Conservation (phyloP, 2,113 vertebrate genomes). For the Rhinolophus ferrumequinum region DNA sequence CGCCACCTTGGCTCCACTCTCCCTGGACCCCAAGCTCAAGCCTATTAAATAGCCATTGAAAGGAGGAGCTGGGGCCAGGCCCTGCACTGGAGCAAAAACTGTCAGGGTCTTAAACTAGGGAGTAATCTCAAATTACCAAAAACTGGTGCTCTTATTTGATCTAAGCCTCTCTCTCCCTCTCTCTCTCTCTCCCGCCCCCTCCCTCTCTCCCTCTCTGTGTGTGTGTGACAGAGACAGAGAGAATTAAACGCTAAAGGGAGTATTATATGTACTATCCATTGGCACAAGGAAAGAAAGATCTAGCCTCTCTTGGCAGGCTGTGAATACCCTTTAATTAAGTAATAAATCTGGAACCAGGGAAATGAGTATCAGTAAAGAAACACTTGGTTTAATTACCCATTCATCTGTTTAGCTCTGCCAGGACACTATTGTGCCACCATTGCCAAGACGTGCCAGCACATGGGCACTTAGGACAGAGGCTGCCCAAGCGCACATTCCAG, state of each 20-base stretch:
- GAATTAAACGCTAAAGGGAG: neutral
- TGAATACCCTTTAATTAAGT: conserved; percentile 54
- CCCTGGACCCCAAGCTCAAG: neutral
- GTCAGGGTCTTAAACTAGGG: neutral
- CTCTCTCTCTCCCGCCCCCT: no score
- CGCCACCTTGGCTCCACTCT: neutral
- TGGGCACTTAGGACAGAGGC: neutral
- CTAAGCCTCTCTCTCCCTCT: neutral
- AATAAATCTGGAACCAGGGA: conserved; percentile 45
- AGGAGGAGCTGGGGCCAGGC: neutral
- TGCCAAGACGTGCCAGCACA: neutral
- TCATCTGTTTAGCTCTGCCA: neutral
- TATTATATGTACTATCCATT: neutral
- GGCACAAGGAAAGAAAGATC: conserved; percentile 40
- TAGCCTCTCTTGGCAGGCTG: conserved; percentile 32
- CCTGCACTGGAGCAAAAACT: neutral
- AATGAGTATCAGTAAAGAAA: neutral
- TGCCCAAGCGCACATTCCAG: neutral
- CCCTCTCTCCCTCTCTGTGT: no score
- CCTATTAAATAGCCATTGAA: neutral
- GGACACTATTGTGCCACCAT: neutral
- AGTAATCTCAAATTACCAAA: neutral
- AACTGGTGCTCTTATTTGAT: neutral
- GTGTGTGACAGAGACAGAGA: neutral
- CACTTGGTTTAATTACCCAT: neutral